Base-by-base conservation (phyloP, 2,888 invertebrate species). In the Folsomia manolachei region DNA sequence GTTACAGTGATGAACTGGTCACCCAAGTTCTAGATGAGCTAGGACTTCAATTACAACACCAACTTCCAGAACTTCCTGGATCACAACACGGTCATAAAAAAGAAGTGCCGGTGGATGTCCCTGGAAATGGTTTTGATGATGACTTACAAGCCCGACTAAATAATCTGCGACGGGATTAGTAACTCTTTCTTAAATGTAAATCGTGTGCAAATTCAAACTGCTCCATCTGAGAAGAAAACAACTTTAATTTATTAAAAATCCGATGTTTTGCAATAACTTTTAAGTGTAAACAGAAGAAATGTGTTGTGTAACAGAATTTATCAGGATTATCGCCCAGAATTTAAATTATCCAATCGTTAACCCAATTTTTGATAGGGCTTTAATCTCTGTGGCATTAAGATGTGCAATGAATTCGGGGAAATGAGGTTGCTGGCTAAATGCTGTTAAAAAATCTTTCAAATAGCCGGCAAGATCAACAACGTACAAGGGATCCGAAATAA, bases 381-480 rank as follows among this genome's bases (percentile, higher is more conserved):
- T 85, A 74, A 86, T 85, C 81, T 90, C 90, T 0, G 84, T 81
- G 9, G 84, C 84, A 77, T 85, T 89, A 39, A 90, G 85, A 82
- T 90, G 89, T 70, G 86, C 86, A 65, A 85, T 84, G 81, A 90
- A 90, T 78, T 85, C 86, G 1, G 84, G 84, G 79, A 89, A 90
- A 79, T 87, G 88, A 72, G 88, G 88, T 82, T 88, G 88, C 61
- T 86, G 87, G 4, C 88, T 87, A 71, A 90, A 87, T 27, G 88
- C 87, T 73, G 86, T 85, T 7, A 90, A 81, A 81, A 89, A 90
- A 79, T 89, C 88, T 1, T 87, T 87, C 62, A 90, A 83, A 82
- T 89, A 89, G 53, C 87, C 87, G 82, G 88, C 86, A 75, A 90
- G 84, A 80, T 90, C 88, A 25, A 90, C 83, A 74, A 87, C 86